phyloP scores from a whole-genome alignment of 2,888 invertebrate species.

The Drosophila trichaetosa region DNA sequence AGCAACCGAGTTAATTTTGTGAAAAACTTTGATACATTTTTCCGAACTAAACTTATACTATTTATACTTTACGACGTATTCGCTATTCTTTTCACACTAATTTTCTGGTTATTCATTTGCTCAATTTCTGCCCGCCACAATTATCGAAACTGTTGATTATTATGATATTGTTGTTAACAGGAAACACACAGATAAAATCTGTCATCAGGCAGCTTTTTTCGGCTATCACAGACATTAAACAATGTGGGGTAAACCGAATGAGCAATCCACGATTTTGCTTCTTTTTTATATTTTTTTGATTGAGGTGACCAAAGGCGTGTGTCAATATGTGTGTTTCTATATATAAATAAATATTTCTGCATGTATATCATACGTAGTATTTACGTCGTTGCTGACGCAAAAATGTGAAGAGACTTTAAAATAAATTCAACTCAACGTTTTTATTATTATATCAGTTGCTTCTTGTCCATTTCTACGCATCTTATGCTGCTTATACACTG shows the following conservation, averaged over 20 bases:
- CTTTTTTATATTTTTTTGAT: slow-evolving; percentile 8
- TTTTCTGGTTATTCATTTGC: not conserved
- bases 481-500: slow-evolving; percentile 50
- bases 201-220: slow-evolving; percentile 12
- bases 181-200: slow-evolving; percentile 36
- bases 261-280: slow-evolving; percentile 13
- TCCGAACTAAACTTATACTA: not conserved
- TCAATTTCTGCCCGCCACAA: not conserved
- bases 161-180: slow-evolving; percentile 9
- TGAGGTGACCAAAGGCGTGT: slow-evolving; percentile 18
- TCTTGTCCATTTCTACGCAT: slow-evolving; percentile 41
- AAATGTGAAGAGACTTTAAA: slow-evolving; percentile 68
- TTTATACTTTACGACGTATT: not conserved
- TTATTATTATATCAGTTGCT: slow-evolving; percentile 47
- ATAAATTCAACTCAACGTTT: slow-evolving; percentile 69
- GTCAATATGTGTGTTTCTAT: slow-evolving; percentile 23
- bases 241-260: slow-evolving; percentile 17
- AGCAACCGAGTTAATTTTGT: not conserved
- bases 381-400: slow-evolving; percentile 71
- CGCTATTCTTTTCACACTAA: not conserved
- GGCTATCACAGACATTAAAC: not conserved
- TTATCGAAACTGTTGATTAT: slow-evolving; percentile 6
- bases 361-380: slow-evolving; percentile 23
- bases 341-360: slow-evolving; percentile 22
- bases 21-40: not conserved